Base-by-base conservation (phyloP, 2,797 vertebrate species). In the Rhyacichthys aspro region DNA sequence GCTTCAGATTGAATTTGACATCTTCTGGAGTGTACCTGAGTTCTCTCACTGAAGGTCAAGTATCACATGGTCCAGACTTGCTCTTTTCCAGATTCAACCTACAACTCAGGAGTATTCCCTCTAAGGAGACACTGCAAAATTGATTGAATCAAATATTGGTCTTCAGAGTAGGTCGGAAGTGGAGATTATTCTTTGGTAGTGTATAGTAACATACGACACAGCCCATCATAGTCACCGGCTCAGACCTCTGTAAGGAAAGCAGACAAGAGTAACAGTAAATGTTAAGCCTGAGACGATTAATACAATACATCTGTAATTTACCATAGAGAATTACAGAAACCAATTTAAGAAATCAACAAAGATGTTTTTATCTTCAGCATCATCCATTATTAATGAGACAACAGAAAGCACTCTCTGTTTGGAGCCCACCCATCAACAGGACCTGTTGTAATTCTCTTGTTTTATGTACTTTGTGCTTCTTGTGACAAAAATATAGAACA, bases 31-130 rank as follows among this genome's bases (percentile, higher is more conserved):
- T 65, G 85, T 68, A 73, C 70, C 76, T 81, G 78, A 82, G 83
- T 71, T 84, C 74, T 73, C 66, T 66, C 66, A 15, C 50, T 81
- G 81, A 90, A 89, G 86, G 88, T 89, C 88, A 87, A 78, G 79
- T 62, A 84, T 89, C 82, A 88, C 90, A 84, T 86, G 85, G 76
- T 87, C 79, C 63, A 47, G 60, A 32, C 78, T 59, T 86, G 89
- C 82, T 85, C 79, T 89, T 88, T 81, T 76, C 74, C 41, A 55
- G 67, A 68, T 68, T 78, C 71, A 72, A 71, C 64, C 76, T 76
- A 67, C 70, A 70, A 74, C 76, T 83, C 65, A 36, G 79, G 38
- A 75, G 70, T 76, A 76, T 81, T 74, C 76, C 79, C 80, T 74
- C 69, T 53, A 37, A 1, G 66, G 78, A 76, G 77, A 78, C 65